Conservation (phyloP, 2,113 vertebrate genomes). For the Grus americana region DNA sequence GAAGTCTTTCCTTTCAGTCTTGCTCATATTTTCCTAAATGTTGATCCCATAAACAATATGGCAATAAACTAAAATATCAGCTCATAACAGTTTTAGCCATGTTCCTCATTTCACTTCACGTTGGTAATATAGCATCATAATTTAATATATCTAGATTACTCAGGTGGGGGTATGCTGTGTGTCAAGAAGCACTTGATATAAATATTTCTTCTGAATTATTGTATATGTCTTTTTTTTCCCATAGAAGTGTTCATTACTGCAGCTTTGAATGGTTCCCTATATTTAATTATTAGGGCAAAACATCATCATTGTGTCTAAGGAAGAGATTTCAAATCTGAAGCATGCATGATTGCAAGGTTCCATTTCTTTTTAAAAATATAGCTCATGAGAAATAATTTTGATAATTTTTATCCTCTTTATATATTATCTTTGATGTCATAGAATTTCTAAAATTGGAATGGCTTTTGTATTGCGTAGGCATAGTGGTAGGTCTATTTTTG, state of each 20-base stretch:
- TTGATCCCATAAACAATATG: background rate
- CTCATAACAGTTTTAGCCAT: background rate
- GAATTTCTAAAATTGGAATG: background rate
- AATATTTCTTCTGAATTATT: background rate
- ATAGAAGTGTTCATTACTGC: background rate
- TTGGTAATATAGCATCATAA: background rate
- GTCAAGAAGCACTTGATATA: background rate
- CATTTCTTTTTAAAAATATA: background rate
- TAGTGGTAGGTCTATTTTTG: background rate
- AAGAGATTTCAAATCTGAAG: background rate
- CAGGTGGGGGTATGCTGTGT: background rate
- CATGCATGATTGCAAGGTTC: background rate
- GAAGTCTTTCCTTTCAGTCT: background rate
- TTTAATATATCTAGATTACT: background rate
- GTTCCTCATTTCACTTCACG: background rate
- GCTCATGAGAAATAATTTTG: background rate
- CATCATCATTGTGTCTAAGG: background rate
- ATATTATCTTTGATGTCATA: background rate
- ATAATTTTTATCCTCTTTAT: background rate
- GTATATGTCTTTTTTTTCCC: background rate
- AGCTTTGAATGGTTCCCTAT: background rate
- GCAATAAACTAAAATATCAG: background rate
- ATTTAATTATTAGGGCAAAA: background rate
- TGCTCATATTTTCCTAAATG: background rate
- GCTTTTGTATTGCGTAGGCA: background rate